Percentiles rank a stretch among this genome's conserved stretches.
Evolutionary conservation across 2,888 invertebrate species (phyloP).

Genomic region (Tipula unca): DNA sequence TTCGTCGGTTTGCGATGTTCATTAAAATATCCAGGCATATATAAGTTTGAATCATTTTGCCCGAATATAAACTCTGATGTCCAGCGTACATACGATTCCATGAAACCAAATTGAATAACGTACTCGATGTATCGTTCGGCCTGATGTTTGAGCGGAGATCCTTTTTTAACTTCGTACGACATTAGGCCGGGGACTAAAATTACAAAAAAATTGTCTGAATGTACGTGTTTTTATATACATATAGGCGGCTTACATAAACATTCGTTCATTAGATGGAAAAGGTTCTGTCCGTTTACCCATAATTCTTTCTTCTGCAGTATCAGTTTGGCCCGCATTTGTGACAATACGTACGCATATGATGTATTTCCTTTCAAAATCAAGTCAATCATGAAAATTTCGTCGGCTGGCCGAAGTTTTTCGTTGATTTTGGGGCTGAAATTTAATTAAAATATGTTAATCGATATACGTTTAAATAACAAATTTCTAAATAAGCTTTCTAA

Average conservation of each 20-base stretch:
- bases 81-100: background rate
- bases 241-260: background rate
- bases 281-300: background rate
- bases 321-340: background rate
- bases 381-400: background rate
- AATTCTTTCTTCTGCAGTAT: background rate
- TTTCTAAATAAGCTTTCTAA: no score
- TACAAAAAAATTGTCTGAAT: no score
- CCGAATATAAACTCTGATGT: background rate
- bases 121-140: background rate
- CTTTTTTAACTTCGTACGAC: background rate
- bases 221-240: no score
- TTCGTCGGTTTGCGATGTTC: background rate
- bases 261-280: conserved; percentile 9
- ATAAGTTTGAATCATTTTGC: background rate
- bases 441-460: background rate
- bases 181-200: background rate
- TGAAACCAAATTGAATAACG: conserved; percentile 14
- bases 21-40: background rate
- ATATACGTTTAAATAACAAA: background rate
- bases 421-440: background rate
- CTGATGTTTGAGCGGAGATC: background rate
- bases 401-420: background rate
- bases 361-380: background rate
- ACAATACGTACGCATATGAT: background rate